Evolutionary conservation across 2,888 invertebrate genomes (phyloP).

Genomic region (Cremastobaeus sp.): DNA sequence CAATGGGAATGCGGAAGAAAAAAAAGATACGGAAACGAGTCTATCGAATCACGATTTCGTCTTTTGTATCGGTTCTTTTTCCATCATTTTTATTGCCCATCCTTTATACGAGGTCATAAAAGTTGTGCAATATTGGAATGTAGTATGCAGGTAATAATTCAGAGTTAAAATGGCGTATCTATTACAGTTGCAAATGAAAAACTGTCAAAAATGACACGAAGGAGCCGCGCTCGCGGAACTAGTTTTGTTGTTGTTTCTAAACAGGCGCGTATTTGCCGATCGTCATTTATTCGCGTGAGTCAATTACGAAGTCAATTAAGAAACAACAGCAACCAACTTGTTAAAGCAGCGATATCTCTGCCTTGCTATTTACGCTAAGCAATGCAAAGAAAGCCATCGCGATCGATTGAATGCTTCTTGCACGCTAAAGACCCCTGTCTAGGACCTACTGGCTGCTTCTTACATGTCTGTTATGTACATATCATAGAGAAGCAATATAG

Average conservation of each 20-base stretch:
- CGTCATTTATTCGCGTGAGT: slow-evolving; percentile 50
- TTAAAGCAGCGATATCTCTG: slow-evolving; percentile 48
- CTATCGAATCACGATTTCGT: slow-evolving; percentile 45
- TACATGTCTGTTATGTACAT: slow-evolving; percentile 46
- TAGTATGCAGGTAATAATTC: slow-evolving; percentile 41
- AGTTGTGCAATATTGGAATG: slow-evolving; percentile 45
- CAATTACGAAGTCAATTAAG: too few relatives aligned
- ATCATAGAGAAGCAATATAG: slow-evolving; percentile 22
- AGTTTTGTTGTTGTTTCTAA: slow-evolving; percentile 11
- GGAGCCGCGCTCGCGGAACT: background rate
- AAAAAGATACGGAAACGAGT: slow-evolving; percentile 20
- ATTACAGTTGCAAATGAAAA: slow-evolving; percentile 33
- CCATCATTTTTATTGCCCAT: slow-evolving; percentile 43
- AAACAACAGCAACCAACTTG: slow-evolving; percentile 49
- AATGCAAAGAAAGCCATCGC: slow-evolving; percentile 44
- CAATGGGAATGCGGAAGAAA: slow-evolving; percentile 1
- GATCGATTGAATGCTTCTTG: slow-evolving; percentile 55
- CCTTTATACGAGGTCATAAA: slow-evolving; percentile 47
- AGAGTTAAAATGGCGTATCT: slow-evolving; percentile 30
- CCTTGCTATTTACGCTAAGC: slow-evolving; percentile 18
- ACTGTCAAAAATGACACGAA: slow-evolving; percentile 28
- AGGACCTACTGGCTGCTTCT: slow-evolving; percentile 48
- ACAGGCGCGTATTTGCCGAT: slow-evolving; percentile 13
- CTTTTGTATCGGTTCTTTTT: slow-evolving; percentile 37
- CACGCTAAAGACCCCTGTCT: slow-evolving; percentile 57